Percentiles rank a stretch among this genome's conserved stretches.
These are phyloP conservation scores for Mormyrus iriodes DNA, from an alignment of 2,113 vertebrate genomes.

Conservation along the genomic window DNA sequence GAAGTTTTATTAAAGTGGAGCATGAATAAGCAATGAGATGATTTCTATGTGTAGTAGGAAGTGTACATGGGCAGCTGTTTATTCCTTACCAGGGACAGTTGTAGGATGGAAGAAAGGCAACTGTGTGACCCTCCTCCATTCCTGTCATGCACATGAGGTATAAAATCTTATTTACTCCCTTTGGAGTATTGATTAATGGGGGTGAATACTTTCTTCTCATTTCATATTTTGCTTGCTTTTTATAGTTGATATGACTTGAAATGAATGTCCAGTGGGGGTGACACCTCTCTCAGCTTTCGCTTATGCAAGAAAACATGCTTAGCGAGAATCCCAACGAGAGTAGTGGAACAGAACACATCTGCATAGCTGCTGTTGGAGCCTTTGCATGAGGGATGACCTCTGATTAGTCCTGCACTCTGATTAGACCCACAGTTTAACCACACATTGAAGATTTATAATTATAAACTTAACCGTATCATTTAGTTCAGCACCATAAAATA, in stretches of 20 bases:
- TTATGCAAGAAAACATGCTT: neutral
- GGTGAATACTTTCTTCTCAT: neutral
- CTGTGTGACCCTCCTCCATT: neutral
- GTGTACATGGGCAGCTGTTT: neutral
- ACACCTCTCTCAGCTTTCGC: neutral
- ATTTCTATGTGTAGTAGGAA: neutral
- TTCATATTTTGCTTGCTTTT: neutral
- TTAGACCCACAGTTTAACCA: neutral
- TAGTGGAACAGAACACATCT: neutral
- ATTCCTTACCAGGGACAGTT: neutral
- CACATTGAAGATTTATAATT: neutral
- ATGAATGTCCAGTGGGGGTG: neutral
- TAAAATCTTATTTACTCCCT: neutral
- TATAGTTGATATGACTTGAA: neutral
- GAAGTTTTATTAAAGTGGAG: neutral
- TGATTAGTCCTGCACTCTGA: neutral
- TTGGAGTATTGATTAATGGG: neutral
- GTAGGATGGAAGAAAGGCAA: neutral
- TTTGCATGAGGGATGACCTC: neutral
- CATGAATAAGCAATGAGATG: neutral
- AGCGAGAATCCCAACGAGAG: neutral
- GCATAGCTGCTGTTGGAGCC: neutral
- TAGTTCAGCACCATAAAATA: conserved; percentile 6
- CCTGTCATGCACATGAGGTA: neutral
- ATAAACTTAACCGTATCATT: neutral